Evolutionary conservation across 2,797 vertebrate species (phyloP).

Genomic region (Danionella dracula): DNA sequence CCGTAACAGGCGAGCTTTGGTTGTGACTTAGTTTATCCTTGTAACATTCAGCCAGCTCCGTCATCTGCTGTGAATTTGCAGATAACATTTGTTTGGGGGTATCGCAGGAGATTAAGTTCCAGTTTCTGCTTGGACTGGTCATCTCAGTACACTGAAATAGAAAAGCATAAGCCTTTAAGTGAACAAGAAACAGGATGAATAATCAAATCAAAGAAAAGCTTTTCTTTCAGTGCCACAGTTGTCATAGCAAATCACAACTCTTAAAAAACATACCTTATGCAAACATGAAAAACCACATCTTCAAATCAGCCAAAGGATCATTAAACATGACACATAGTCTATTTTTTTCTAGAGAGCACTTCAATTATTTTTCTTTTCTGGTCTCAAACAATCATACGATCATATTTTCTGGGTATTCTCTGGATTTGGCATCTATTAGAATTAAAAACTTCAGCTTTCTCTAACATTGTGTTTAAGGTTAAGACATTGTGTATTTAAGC

Average conservation of each 20-base stretch:
- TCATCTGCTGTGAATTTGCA: slow-evolving; percentile 44
- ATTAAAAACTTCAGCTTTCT: too few species aligned
- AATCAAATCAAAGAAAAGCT: slow-evolving; percentile 63
- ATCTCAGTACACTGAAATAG: slow-evolving; percentile 39
- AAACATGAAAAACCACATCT: slow-evolving; percentile 51
- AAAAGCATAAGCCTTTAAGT: slow-evolving; percentile 33
- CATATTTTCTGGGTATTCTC: too few species aligned
- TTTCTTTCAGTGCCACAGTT: slow-evolving; percentile 47
- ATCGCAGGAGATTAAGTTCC: slow-evolving; percentile 40
- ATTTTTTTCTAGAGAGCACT: slow-evolving; percentile 58
- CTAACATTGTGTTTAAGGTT: too few species aligned
- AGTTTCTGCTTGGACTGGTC: slow-evolving; percentile 37
- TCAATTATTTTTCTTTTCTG: slow-evolving; percentile 59
- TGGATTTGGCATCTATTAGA: too few species aligned
- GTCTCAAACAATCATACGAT: slow-evolving; percentile 60
- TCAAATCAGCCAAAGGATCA: slow-evolving; percentile 45
- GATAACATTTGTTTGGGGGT: slow-evolving; percentile 50
- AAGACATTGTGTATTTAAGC: too few species aligned
- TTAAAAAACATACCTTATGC: slow-evolving; percentile 44
- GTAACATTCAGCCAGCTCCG: slow-evolving; percentile 2
- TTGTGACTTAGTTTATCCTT: slow-evolving; percentile 23
- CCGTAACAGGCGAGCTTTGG: slow-evolving; percentile 2
- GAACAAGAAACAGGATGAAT: slow-evolving; percentile 56
- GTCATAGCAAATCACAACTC: slow-evolving; percentile 58
- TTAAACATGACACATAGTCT: slow-evolving; percentile 60